phyloP scores from a whole-genome alignment of 2,888 invertebrate genomes.

The Mythimna ferrago region DNA sequence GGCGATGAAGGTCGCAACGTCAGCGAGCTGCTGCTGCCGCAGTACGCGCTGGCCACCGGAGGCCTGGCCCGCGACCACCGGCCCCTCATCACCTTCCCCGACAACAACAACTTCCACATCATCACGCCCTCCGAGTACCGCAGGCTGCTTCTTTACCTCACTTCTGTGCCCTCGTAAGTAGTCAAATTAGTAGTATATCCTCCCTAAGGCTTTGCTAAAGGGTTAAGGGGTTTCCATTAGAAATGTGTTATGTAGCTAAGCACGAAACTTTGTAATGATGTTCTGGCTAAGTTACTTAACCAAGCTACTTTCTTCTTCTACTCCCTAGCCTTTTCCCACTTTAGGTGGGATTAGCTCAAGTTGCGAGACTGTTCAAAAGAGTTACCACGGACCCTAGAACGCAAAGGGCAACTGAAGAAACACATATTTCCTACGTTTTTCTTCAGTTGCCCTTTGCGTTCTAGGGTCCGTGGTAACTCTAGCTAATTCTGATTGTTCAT shows the following conservation, averaged over 20 bases:
- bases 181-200: not conserved
- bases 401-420: too few species aligned
- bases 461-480: too few species aligned
- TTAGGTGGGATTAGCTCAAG: too few species aligned
- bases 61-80: slow-evolving; percentile 98
- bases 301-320: not conserved
- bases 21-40: slow-evolving; percentile 96
- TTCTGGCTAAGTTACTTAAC: too few species aligned
- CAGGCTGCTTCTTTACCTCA: slow-evolving; percentile 97
- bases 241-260: not conserved
- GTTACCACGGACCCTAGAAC: too few species aligned
- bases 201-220: too few species aligned
- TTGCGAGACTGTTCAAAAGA: too few species aligned
- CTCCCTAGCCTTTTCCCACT: too few species aligned
- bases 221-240: not conserved
- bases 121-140: slow-evolving; percentile 97
- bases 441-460: too few species aligned
- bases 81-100: slow-evolving; percentile 98
- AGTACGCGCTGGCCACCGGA: slow-evolving; percentile 97
- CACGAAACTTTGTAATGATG: not conserved
- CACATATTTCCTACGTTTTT: too few species aligned
- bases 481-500: too few species aligned
- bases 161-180: slow-evolving; percentile 98
- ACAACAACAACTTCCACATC: slow-evolving; percentile 96
- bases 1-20: slow-evolving; percentile 94